Base-by-base conservation (phyloP, 2,888 invertebrate genomes). In the Caradrina clavipalpis region DNA sequence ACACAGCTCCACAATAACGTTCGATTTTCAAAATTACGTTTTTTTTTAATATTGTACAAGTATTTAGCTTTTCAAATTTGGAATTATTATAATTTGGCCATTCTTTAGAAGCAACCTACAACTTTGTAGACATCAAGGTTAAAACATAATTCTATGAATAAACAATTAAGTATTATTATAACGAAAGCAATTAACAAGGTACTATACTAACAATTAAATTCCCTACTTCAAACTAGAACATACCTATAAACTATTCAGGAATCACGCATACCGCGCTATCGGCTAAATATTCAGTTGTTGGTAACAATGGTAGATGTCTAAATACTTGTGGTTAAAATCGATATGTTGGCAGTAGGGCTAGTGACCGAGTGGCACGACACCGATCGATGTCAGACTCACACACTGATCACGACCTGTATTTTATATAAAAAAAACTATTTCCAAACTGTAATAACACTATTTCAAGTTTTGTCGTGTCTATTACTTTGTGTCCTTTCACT, bases 291-390 rank as follows among this genome's bases (percentile, higher is more conserved):
- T 64, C 50, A 60, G 61, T 50, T 10, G 65, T 72, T 55, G 61
- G 69, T 81, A 80, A 84, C 82, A 86, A 83, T 80, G 60, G 79
- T 74, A 50, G 54, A 77, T 75, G 81, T 85, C 80, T 80, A 76
- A 86, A 86, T 81, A 85, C 80, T 86, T 83, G 83, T 83, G 85
- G 88, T 80, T 84, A 75, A 86, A 90, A 92, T 93, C 93, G 87
- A 93, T 93, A 91, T 68, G 75, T 73, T 80, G 75, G 83, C 78
- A 74, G 82, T 83, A 85, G 81, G 89, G 89, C 87, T 87, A 88
- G 89, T 87, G 90, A 87, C 90, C 89, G 90, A 87, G 78, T 86
- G 83, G 84, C 88, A 86, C 84, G 86, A 68, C 79, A 83, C 49
- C 76, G 82, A 78, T 83, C 87, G 89, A 89, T 91, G 83, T 62